Base-by-base conservation (phyloP, 1,140 invertebrate genomes). In the Gyrodactylus bullatarudis region DNA sequence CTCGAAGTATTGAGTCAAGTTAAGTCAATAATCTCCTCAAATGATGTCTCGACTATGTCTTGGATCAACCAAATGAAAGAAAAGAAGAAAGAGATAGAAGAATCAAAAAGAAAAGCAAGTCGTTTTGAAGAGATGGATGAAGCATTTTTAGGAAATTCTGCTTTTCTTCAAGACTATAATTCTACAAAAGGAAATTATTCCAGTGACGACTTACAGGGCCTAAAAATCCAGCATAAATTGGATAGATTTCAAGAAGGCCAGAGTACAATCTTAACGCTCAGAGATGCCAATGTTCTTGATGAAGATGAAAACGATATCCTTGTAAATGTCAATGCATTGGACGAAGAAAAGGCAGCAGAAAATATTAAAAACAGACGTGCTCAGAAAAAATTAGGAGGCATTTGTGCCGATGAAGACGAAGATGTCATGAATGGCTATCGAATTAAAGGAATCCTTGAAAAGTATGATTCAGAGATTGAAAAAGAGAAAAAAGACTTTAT, bases 301-400 rank as follows among this genome's bases (percentile, higher is more conserved):
- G 79, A 80, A 26, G 86, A 82, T 74, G 83, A 85, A 1, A 85
- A 85, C 74, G 94, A 99, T 82, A 86, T 89, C 20, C 83, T 98
- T 23, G 85, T 96, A 23, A 98, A 97, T 83, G 89, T 96, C 0
- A 98, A 97, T 80, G 86, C 97, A 78, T 78, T 90, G 0, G 93
- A 98, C 78, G 86, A 92, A 77, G 93, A 98, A 80, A 84, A 85
- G 72, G 89, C 91, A 78, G 87, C 88, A 76, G 88, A 87, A 83
- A 95, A 91, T 84, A 82, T 89, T 69, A 84, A 87, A 75, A 86
- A 87, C 77, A 89, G 8, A n/a, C 34, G 34, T 54, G 8, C n/a
- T 8, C 34, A 54, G n/a, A 54, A 54, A n/a, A 54, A 54, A n/a
- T 16, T 54, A 16, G 34, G 22, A 2, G 75, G 74, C 20, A 72